Conservation (phyloP, 2,113 vertebrate species). For the Pterocles gutturalis region DNA sequence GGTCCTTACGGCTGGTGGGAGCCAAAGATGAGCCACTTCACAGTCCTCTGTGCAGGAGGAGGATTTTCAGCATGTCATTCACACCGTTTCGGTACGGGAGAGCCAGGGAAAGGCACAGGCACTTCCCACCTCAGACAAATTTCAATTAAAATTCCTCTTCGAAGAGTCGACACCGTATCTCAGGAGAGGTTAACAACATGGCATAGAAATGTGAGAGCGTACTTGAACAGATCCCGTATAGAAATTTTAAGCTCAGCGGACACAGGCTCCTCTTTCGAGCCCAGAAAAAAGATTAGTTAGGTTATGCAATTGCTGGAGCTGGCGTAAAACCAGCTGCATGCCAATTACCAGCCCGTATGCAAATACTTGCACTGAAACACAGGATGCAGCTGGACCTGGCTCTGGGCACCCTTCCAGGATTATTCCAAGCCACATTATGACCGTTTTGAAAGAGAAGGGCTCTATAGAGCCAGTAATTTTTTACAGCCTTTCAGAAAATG, state of each 20-base stretch:
- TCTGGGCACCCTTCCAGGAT: slow-evolving; percentile 49
- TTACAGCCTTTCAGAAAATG: slow-evolving; percentile 53
- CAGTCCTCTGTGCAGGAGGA: not conserved
- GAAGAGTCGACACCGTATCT: not conserved
- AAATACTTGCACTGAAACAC: slow-evolving; percentile 47
- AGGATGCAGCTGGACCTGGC: slow-evolving; percentile 60
- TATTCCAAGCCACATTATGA: slow-evolving; percentile 58
- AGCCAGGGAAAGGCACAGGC: not conserved
- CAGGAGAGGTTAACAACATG: not conserved
- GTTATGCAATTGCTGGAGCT: slow-evolving; percentile 60
- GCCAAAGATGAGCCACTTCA: not conserved
- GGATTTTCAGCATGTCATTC: not conserved
- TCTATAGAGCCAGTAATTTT: slow-evolving; percentile 37
- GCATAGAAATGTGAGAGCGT: not conserved
- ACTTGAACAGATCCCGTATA: slow-evolving; percentile 24
- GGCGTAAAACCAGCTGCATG: slow-evolving; percentile 49
- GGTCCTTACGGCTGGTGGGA: not conserved
- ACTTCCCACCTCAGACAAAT: slow-evolving; percentile 2
- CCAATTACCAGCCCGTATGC: slow-evolving; percentile 27
- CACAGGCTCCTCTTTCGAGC: not conserved
- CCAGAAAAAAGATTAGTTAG: slow-evolving; percentile 9
- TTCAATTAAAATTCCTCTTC: slow-evolving; percentile 39
- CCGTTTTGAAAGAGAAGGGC: slow-evolving; percentile 48
- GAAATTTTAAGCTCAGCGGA: slow-evolving; percentile 18
- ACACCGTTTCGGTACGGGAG: not conserved